Percentiles rank a stretch among this genome's conserved stretches.
phyloP scores from a whole-genome alignment of 2,888 invertebrate genomes.

The Synergus gifuensis region DNA sequence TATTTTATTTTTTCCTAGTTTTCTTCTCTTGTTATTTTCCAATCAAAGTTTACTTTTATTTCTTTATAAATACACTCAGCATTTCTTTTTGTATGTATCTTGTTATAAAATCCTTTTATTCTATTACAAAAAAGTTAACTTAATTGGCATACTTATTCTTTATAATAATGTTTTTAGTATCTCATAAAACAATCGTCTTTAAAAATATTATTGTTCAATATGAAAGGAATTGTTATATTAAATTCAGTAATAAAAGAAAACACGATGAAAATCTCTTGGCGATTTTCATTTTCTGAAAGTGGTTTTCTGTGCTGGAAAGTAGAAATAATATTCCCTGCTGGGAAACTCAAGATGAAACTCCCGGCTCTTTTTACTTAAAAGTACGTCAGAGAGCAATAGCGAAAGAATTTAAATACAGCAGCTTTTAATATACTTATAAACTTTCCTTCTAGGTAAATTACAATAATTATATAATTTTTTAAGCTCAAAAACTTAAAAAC shows the following conservation, averaged over 20 bases:
- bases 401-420: conserved; percentile 34
- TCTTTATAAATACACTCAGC: neutral
- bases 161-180: neutral
- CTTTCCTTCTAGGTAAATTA: conserved; percentile 21
- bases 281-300: conserved; percentile 38
- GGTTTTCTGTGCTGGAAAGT: conserved; percentile 33
- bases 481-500: conserved; percentile 2
- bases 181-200: neutral
- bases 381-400: conserved; percentile 39
- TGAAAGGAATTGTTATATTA: conserved; percentile 22
- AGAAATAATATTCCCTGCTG: conserved; percentile 41
- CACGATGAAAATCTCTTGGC: conserved; percentile 26
- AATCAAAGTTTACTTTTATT: conserved; percentile 10
- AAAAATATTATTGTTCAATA: neutral
- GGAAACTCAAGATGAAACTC: conserved; percentile 37
- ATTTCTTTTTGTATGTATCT: neutral
- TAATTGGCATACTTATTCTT: no score
- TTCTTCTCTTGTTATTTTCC: conserved; percentile 1
- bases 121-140: neutral
- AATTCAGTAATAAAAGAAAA: conserved; percentile 35
- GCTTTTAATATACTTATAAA: conserved; percentile 31
- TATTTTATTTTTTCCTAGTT: neutral
- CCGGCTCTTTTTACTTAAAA: conserved; percentile 27
- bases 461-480: conserved; percentile 21
- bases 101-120: neutral